Base-by-base conservation (phyloP, 2,113 vertebrate genomes). In the Hyla sarda region DNA sequence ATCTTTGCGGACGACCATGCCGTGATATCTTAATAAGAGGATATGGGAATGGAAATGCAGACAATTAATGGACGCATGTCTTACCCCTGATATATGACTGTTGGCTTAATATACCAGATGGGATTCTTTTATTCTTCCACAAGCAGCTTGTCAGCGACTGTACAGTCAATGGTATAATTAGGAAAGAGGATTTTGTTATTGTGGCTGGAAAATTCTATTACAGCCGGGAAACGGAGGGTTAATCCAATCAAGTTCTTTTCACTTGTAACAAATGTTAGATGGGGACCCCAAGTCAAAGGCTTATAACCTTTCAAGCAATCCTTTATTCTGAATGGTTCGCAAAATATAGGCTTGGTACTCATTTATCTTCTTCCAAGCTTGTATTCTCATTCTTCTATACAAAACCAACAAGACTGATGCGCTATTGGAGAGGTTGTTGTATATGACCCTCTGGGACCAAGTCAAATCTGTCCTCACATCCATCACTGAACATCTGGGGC, bases 71-170 rank as follows among this genome's bases (percentile, higher is more conserved):
- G 77, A 13, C 9, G 25, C 25, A 41, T 19, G 77, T 41, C 84
- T 58, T 50, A 56, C 77, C 62, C 34, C 67, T 82, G 85, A 87
- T 87, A 62, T 87, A 87, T 87, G 85, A 74, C 52, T 58, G 11
- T 17, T 34, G 67, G 25, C 52, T 67, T 72, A 81, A 86, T 74
- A 72, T 82, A 48, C 77, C 77, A 87, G 50, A 87, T 87, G 77
- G 14, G 67, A 74, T 87, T 62, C 41, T 19, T 76, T 78, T 69
- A 78, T 77, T 67, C 83, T 25, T 37, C 56, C 47, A 23, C 58
- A 25, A 69, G 74, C 60, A 78, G 83, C 41, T 37, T 81, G 65
- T 81, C 65, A 62, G 34, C 21, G 52, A 60, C 73, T 82, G 19
- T 25, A 74, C 48, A 73, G 82, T n/a, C 23, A 28, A 17, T 62